Percentiles rank a stretch among this genome's conserved stretches.
phyloP scores from a whole-genome alignment of 2,888 invertebrate genomes.

The Drosophila anomalata region DNA sequence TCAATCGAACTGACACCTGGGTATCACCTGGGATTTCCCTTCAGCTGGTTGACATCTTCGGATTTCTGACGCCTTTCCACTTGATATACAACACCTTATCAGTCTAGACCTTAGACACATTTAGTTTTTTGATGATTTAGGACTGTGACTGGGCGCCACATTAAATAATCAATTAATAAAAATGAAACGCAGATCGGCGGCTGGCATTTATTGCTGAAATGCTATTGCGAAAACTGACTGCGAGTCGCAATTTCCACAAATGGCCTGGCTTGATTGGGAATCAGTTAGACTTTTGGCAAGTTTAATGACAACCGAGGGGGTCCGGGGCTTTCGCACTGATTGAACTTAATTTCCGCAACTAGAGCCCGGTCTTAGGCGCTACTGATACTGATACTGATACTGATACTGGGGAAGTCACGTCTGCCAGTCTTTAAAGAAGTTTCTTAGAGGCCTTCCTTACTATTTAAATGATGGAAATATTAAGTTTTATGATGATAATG shows the following conservation, averaged over 20 bases:
- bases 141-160: constrained; percentile 14
- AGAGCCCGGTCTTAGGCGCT: constrained; percentile 2
- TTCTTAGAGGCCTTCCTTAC: background rate
- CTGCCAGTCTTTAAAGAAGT: background rate
- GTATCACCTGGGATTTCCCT: constrained; percentile 21
- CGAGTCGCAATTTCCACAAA: constrained; percentile 31
- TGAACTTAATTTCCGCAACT: constrained; percentile 60
- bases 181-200: constrained; percentile 31
- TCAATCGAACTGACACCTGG: constrained; percentile 5
- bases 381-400: constrained; percentile 17
- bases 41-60: constrained; percentile 25
- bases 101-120: constrained; percentile 24
- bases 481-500: background rate
- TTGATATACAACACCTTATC: constrained; percentile 32
- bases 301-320: background rate
- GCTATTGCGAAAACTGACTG: constrained; percentile 26
- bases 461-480: background rate
- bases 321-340: constrained; percentile 37
- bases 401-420: constrained; percentile 5
- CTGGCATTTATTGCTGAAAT: constrained; percentile 43
- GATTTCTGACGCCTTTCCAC: constrained; percentile 8
- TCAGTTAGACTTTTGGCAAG: constrained; percentile 38
- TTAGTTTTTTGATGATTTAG: constrained; percentile 9
- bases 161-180: constrained; percentile 45
- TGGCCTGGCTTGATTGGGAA: constrained; percentile 33